These are phyloP conservation scores for Kuschelorhynchus macadamiae DNA, from an alignment of 2,888 invertebrate species.

Conservation along the genomic window DNA sequence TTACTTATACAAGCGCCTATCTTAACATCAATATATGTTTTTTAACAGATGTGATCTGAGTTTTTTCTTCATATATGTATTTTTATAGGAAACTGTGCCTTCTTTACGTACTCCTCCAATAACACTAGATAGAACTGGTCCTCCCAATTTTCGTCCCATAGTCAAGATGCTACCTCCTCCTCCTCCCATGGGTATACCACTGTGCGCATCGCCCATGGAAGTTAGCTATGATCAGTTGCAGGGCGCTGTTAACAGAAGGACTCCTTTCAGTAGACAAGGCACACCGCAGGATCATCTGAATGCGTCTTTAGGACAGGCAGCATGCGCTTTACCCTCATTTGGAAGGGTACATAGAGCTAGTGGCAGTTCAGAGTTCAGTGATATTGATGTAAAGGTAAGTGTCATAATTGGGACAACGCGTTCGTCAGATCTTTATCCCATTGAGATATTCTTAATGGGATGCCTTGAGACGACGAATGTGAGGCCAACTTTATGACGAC, in stretches of 20 bases:
- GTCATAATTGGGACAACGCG: neutral
- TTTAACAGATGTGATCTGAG: too few relatives aligned
- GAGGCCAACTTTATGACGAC: too few relatives aligned
- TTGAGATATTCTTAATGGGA: too few relatives aligned
- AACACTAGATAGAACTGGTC: conserved; percentile 31
- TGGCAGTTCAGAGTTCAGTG: conserved; percentile 59
- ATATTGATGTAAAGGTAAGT: conserved; percentile 52
- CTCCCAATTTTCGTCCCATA: conserved; percentile 52
- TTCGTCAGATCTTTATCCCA: too few relatives aligned
- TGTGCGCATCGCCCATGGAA: conserved; percentile 52
- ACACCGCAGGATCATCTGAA: conserved; percentile 62
- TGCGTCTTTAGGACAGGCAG: conserved; percentile 30
- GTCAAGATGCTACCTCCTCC: conserved; percentile 23
- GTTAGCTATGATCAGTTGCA: conserved; percentile 48
- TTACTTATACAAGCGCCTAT: too few relatives aligned
- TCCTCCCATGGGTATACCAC: conserved; percentile 1
- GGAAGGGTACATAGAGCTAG: conserved; percentile 52
- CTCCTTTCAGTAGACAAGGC: conserved; percentile 55
- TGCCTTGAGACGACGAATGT: too few relatives aligned
- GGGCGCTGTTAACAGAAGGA: conserved; percentile 28
- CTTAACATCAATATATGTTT: too few relatives aligned
- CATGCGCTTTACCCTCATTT: conserved; percentile 1
- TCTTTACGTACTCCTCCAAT: conserved; percentile 31
- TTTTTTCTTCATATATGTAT: too few relatives aligned
- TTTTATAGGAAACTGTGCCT: too few relatives aligned